Conservation (phyloP, 2,888 invertebrate species). For the Lathronympha strigana region DNA sequence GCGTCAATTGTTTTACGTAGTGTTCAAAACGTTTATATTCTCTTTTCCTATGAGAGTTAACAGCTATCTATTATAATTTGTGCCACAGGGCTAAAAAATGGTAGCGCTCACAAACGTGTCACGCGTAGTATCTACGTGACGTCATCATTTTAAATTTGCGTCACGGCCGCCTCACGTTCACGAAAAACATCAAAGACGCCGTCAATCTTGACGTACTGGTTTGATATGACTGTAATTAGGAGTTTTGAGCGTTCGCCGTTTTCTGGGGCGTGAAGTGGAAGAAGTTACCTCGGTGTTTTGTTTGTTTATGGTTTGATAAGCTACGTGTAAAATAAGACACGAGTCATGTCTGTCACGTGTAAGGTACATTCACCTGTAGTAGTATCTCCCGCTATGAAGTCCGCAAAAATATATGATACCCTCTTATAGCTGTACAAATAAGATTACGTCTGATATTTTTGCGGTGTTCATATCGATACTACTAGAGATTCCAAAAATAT, state of each 20-base stretch:
- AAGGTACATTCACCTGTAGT: neutral
- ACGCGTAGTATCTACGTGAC: slow-evolving; percentile 51
- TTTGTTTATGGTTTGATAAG: neutral
- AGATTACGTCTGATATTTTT: too few species aligned
- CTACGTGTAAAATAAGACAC: neutral
- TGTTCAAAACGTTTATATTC: too few species aligned
- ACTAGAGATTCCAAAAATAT: too few species aligned
- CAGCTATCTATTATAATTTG: too few species aligned
- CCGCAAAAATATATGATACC: too few species aligned
- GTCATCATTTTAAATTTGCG: slow-evolving; percentile 58
- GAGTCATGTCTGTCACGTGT: neutral
- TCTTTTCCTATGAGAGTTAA: too few species aligned
- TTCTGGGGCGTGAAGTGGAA: slow-evolving; percentile 28
- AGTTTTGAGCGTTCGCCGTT: slow-evolving; percentile 10
- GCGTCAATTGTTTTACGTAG: too few species aligned
- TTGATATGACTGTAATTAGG: slow-evolving; percentile 31
- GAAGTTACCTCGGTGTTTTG: slow-evolving; percentile 18
- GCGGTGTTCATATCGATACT: too few species aligned
- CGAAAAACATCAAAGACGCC: slow-evolving; percentile 42
- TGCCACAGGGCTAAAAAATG: too few species aligned
- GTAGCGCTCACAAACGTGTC: slow-evolving; percentile 38
- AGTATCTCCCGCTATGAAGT: too few species aligned
- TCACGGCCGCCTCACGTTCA: slow-evolving; percentile 50
- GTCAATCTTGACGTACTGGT: slow-evolving; percentile 34
- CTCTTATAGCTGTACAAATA: too few species aligned